phyloP scores from a whole-genome alignment of 1,140 invertebrate species.

The Apis dorsata region DNA sequence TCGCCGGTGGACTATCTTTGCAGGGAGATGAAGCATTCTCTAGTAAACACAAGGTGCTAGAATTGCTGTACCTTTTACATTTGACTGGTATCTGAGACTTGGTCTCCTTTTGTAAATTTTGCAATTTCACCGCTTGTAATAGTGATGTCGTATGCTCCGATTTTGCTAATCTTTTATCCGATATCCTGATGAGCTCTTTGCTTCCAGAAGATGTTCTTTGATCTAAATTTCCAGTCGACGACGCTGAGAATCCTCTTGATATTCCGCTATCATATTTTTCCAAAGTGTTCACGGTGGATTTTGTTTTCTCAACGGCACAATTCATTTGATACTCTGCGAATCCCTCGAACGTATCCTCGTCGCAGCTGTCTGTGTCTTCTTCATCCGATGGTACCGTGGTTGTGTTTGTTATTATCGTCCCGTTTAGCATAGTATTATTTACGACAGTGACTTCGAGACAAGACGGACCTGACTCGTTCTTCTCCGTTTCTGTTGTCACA shows the following conservation, averaged over 20 bases:
- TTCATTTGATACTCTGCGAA: constrained; percentile 34
- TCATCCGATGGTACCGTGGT: constrained; percentile 62
- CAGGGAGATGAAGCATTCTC: constrained; percentile 74
- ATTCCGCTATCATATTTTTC: background rate
- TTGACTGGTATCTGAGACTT: constrained; percentile 33
- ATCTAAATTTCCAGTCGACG: background rate
- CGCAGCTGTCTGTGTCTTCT: constrained; percentile 65
- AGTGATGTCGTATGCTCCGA: background rate
- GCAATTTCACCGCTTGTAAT: constrained; percentile 17
- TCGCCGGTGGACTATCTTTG: constrained; percentile 75
- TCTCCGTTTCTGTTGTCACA: background rate
- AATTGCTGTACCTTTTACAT: constrained; percentile 12
- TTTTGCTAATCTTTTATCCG: background rate
- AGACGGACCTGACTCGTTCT: background rate
- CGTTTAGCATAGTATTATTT: constrained; percentile 27
- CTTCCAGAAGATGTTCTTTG: background rate
- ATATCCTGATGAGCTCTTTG: background rate
- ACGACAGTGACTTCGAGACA: constrained; percentile 4
- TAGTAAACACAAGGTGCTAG: constrained; percentile 62
- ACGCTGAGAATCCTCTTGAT: background rate
- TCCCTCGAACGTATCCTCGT: constrained; percentile 65
- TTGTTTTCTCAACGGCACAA: background rate
- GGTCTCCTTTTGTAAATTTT: constrained; percentile 33
- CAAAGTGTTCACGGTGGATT: background rate
- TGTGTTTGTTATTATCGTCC: constrained; percentile 47